phyloP scores from a whole-genome alignment of 2,888 invertebrate species.

The Stenodema calcarata region DNA sequence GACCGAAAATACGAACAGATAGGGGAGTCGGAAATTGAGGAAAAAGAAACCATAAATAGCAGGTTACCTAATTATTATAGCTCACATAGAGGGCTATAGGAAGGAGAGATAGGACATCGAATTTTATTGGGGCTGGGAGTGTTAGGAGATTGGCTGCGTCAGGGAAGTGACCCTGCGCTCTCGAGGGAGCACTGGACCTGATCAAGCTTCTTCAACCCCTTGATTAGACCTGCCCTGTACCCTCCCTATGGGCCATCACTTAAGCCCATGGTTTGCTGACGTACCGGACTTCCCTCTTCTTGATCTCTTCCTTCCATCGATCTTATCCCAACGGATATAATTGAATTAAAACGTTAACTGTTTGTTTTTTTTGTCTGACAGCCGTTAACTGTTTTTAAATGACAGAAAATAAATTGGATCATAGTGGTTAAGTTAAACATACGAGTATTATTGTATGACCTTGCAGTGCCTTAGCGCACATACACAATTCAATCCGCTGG shows the following conservation, averaged over 20 bases:
- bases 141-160: slow-evolving; percentile 34
- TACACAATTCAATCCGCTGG: not conserved
- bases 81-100: slow-evolving; percentile 7
- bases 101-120: slow-evolving; percentile 17
- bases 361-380: not conserved
- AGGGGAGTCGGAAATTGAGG: not conserved
- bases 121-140: slow-evolving; percentile 16
- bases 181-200: slow-evolving; percentile 32
- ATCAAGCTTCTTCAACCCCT: slow-evolving; percentile 41
- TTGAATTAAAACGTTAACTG: not conserved
- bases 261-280: slow-evolving; percentile 25
- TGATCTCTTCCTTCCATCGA: not conserved
- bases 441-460: no score
- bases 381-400: no score
- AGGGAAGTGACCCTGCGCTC: not conserved
- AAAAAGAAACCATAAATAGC: slow-evolving; percentile 20
- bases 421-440: no score
- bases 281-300: slow-evolving; percentile 4
- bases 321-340: not conserved
- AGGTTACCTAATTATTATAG: slow-evolving; percentile 41
- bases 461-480: not conserved
- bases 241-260: slow-evolving; percentile 23
- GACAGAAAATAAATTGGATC: no score
- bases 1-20: no score
- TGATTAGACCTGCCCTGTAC: slow-evolving; percentile 17